Base-by-base conservation (phyloP, 2,888 invertebrate genomes). In the Chalcis sispes region DNA sequence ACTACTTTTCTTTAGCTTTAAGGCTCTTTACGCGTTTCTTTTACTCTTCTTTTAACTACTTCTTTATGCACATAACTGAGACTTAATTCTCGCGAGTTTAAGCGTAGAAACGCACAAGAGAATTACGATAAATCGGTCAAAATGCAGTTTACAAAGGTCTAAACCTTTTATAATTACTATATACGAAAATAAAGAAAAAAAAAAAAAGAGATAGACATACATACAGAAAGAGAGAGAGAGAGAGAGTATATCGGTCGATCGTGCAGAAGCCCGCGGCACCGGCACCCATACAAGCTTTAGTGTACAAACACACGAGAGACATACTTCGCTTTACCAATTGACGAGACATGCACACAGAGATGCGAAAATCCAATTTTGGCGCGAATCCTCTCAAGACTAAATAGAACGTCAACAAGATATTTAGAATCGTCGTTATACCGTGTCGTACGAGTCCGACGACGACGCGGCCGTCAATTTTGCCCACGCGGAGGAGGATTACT, bases 371-470 rank as follows among this genome's bases (percentile, higher is more conserved):
- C 77, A 77, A 77, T 77, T 77, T 65, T 46, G 62, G 15, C 72
- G 61, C 58, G 77, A 77, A 77, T 77, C 77, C 77, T 67, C 74
- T 77, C 74, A 77, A 77, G 74, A 77, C 71, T 15, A 54, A 36
- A 66, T 59, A n/a, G n/a, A n/a, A 36, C 29, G 29, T 58, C n/a
- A n/a, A n/a, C n/a, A n/a, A n/a, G n/a, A n/a, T n/a, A n/a, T n/a
- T n/a, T n/a, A n/a, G n/a, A n/a, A n/a, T n/a, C 23, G 13, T 18
- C 32, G 58, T 27, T 40, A n/a, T n/a, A 18, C 13, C 20, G 46
- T 52, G 40, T 27, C 32, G 27, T 8, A n/a, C 20, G 50, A 1
- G 1, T 48, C 1, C 15, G 3, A 1, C 18, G 48, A 48, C 3
- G 48, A 48, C n/a, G 15, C 20, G 1, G 23, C 23, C 0, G 1